Conservation (phyloP, 2,113 vertebrate species). For the Holacanthus passer region DNA sequence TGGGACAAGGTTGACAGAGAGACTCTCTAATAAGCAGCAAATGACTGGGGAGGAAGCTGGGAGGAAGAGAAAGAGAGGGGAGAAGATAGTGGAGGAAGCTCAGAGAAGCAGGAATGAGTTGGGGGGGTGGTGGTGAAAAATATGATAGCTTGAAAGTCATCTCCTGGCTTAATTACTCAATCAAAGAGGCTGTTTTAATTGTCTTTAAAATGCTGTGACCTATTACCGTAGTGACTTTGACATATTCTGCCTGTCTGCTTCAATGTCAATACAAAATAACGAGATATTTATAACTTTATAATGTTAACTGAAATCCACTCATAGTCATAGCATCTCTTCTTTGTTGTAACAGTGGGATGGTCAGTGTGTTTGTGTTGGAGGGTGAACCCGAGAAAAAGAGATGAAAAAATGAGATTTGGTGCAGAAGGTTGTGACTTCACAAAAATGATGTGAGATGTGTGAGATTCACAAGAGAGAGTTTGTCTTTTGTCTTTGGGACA, state of each 20-base stretch:
- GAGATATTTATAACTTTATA: neutral
- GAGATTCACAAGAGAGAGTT: neutral
- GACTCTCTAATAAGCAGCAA: conserved; percentile 73
- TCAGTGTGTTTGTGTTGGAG: neutral
- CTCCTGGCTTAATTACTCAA: neutral
- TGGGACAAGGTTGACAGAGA: conserved; percentile 76
- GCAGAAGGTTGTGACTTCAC: too few relatives aligned
- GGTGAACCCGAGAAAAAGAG: neutral
- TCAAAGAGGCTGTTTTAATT: neutral
- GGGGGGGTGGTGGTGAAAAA: neutral
- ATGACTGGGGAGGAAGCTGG: conserved; percentile 61
- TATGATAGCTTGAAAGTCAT: conserved; percentile 13
- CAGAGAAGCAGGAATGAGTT: neutral
- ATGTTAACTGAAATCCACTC: neutral
- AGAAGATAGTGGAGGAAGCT: neutral
- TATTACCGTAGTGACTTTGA: neutral
- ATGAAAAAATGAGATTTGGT: neutral
- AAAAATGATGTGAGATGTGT: neutral
- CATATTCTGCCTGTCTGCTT: neutral
- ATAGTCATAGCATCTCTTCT: neutral
- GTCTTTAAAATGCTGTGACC: neutral
- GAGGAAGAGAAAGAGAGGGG: neutral
- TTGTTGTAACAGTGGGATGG: neutral
- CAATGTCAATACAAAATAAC: neutral
- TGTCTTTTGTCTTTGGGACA: neutral